Evolutionary conservation across 2,888 invertebrate species (phyloP), one percentile per base, ranked within the genome.

Genomic region (Mesorhabditis spiculigera): DNA sequence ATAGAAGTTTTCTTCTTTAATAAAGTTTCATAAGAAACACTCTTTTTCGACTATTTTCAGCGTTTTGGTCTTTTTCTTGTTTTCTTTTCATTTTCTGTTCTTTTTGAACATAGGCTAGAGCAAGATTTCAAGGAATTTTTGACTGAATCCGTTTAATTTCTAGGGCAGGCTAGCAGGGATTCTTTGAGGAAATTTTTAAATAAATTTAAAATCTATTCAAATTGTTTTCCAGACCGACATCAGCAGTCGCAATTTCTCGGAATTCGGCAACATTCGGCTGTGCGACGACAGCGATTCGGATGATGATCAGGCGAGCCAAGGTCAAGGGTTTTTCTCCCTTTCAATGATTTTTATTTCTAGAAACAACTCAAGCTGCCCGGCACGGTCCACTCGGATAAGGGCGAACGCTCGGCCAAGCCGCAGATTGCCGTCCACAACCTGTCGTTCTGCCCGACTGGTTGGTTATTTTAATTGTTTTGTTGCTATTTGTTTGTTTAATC

Each of bases 231-330:
- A 95, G 94, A 94, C 96, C 85, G 93, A 92, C 85, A 91, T 96
- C 75, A 94, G 93, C 87, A 90, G 93, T 43, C 90, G 94, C 5
- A 91, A 93, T 86, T 89, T 96, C 87, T 92, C 93, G 0, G 95
- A 97, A 86, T 97, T 94, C 87, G 98, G 97, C 44, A 96, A 94
- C 86, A 88, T 93, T 87, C 91, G 92, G 45, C 88, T 95, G 63
- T 89, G 97, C 0, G 96, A 97, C 86, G 82, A 83, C 6, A 84
- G 83, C n/a, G 90, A 92, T 75, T 89, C 94, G 6, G 92, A 91
- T 6, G 90, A 91, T 61, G 86, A 90, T 4, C 92, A 93, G 85
- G 92, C 91, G 42, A n/a, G 45, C 16, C 63, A 16, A 16, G 63
- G 13, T 43, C n/a, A 5, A 62, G 16, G 13, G 4, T n/a, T 45